Evolutionary conservation across 2,113 vertebrate species (phyloP), one percentile per base, ranked within the genome.

Genomic region (Phoxinus phoxinus): DNA sequence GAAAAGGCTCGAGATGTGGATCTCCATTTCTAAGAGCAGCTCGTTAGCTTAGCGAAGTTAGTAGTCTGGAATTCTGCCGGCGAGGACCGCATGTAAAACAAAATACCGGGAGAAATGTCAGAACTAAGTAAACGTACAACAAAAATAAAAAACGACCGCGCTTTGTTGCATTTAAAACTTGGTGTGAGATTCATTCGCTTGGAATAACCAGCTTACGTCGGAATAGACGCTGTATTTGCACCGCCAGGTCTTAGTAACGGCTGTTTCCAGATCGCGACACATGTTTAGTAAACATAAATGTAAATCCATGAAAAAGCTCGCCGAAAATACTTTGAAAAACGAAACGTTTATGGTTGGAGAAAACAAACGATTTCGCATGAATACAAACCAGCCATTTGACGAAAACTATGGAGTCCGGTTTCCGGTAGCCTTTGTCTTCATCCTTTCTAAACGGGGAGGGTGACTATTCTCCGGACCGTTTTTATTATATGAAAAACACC

Each of bases 1-100:
- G 92, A 99, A 99, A 94, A 99, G 94, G 94, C 96, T 97, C 86
- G 98, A 98, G 90, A 99, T 95, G 91, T 99, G 97, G 46, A 97
- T 97, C 95, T 99, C 97, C 96, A 97, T 97, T 63, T 87, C 88
- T 72, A 6, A 27, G 37, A 81, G 51, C 87, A 10, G 65, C 32
- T 59, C 44, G 85, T 67, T 80, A 77, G 74, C 74, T 83, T 27
- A 51, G 65, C 58, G 21, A 85, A 84, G 67, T 79, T 83, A 72
- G n/a, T 61, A 48, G 25, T 69, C 63, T 15, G 27, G 19, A n/a
- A 6, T 71, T 72, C 65, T 37, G 30, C 63, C 44, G 65, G 27
- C 12, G 32, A 58, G 48, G 30, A 72, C 30, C 67, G 30, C 81
- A 72, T 71, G 65, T 83, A 83, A 37, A 79, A 37, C 3, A 8